Conservation (phyloP, 2,113 vertebrate genomes). For the Cyprinodon brontotheroides region DNA sequence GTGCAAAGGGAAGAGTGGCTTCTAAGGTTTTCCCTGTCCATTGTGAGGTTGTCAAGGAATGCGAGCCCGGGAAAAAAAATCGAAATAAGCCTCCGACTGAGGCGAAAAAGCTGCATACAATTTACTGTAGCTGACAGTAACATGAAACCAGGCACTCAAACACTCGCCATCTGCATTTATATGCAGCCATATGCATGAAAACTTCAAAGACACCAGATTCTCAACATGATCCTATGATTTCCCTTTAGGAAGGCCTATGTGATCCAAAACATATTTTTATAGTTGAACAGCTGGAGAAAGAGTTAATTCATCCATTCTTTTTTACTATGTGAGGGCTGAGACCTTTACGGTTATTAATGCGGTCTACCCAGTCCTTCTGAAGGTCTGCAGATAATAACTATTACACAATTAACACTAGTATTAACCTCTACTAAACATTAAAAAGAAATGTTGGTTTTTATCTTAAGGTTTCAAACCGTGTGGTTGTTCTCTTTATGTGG, state of each 20-base stretch:
- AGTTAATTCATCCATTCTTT: neutral
- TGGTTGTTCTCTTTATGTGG: neutral
- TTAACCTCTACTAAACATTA: neutral
- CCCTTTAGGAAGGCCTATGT: neutral
- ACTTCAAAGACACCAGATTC: slow-evolving; percentile 4
- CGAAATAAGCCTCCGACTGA: slow-evolving; percentile 63
- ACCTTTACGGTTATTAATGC: neutral
- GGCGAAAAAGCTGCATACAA: slow-evolving; percentile 66
- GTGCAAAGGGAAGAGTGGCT: slow-evolving; percentile 48
- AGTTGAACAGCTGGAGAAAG: neutral
- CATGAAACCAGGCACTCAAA: slow-evolving; percentile 60
- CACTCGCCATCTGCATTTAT: slow-evolving; percentile 63
- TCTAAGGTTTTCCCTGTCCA: slow-evolving; percentile 65
- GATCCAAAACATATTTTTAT: neutral
- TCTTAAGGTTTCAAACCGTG: neutral
- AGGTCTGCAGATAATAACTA: neutral
- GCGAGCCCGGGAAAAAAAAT: slow-evolving; percentile 47
- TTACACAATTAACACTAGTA: neutral
- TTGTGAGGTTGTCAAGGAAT: slow-evolving; percentile 66
- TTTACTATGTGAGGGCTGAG: neutral
- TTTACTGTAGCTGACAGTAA: slow-evolving; percentile 74
- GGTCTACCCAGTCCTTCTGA: neutral
- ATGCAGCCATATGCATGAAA: slow-evolving; percentile 44
- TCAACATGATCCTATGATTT: neutral
- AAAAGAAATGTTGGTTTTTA: neutral